Evolutionary conservation across 1,140 invertebrate species (phyloP).

Genomic region (Drosophila tristis): DNA sequence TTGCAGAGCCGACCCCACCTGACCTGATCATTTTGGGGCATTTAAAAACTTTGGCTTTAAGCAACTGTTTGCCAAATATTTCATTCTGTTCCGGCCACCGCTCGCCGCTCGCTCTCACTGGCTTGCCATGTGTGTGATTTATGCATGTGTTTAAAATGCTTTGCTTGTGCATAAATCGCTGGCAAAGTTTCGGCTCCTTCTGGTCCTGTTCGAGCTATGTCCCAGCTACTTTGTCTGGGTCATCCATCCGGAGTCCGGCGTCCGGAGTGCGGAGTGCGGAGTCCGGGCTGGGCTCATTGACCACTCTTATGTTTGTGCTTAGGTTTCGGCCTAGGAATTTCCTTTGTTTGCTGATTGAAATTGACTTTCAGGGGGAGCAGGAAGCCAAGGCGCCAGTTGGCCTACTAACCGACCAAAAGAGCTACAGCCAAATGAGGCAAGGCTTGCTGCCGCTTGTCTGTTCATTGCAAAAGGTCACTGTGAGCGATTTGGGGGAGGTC

Average conservation of each 20-base stretch:
- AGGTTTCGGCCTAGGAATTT: constrained; percentile 48
- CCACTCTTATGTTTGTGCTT: constrained; percentile 50
- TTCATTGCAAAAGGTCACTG: constrained; percentile 18
- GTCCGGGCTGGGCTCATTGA: constrained; percentile 39
- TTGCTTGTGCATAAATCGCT: constrained; percentile 46
- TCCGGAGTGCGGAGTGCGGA: no score
- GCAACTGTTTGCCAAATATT: constrained; percentile 43
- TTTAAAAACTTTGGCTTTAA: constrained; percentile 53
- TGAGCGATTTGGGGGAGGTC: not conserved
- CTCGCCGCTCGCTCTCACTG: not conserved
- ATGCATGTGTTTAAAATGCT: constrained; percentile 58
- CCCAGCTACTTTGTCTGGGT: constrained; percentile 32
- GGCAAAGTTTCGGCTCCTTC: constrained; percentile 28
- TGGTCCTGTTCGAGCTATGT: constrained; percentile 7
- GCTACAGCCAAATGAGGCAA: constrained; percentile 11
- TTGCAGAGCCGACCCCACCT: not conserved
- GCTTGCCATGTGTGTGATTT: constrained; percentile 52
- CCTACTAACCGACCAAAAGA: constrained; percentile 6
- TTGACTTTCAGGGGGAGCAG: constrained; percentile 33
- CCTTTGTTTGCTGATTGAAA: constrained; percentile 51
- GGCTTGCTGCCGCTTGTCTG: constrained; percentile 17
- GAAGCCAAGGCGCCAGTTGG: constrained; percentile 33
- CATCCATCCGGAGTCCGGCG: constrained; percentile 28
- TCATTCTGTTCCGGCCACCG: constrained; percentile 18
- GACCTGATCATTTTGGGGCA: constrained; percentile 30